Base-by-base conservation (phyloP, 2,888 invertebrate species). In the Epiblema foenella region DNA sequence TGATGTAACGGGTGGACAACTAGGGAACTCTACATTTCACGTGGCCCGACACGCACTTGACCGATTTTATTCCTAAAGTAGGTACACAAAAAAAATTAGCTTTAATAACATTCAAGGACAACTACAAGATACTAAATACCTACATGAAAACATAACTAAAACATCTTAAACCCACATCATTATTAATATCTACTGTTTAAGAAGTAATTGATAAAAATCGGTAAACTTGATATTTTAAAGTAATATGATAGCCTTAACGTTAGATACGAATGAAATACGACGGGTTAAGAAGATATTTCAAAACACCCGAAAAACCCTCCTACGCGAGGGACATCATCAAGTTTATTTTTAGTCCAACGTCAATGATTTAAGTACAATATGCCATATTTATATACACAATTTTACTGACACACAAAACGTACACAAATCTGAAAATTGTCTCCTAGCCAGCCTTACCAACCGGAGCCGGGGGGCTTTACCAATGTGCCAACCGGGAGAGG, bases 161-260 rank as follows among this genome's bases (percentile, higher is more conserved):
- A n/a, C 18, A 33, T 58, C 3, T 18, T n/a, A 37, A 49, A 33
- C 24, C 20, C 12, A 60, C 39, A 20, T 52, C 42, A 29, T 42
- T 46, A 51, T 46, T 64, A 63, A 63, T 52, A 54, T 46, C 20
- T n/a, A n/a, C n/a, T 20, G 15, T 24, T 39, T 54, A 17, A 52
- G 52, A 57, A 29, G 18, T 9, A 66, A 46, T 66, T 51, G 71
- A 71, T 71, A 71, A 62, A 29, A 46, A 71, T 67, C 71, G 24
- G 67, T 39, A 49, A 71, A 71, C 62, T 37, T 71, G 71, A 71
- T 71, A 71, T 71, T 67, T 67, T 66, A 39, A 49, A 56, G 66
- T 67, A 60, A 67, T 49, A 70, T 70, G 66, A 71, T 66, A 66
- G 70, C 69, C 65, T 42, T 66, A 49, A 70, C 54, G 56, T 65